Percentiles rank a stretch among this genome's conserved stretches.
Conservation (phyloP, 2,888 invertebrate genomes). For the Galeopsomyia nigrocyanea region DNA sequence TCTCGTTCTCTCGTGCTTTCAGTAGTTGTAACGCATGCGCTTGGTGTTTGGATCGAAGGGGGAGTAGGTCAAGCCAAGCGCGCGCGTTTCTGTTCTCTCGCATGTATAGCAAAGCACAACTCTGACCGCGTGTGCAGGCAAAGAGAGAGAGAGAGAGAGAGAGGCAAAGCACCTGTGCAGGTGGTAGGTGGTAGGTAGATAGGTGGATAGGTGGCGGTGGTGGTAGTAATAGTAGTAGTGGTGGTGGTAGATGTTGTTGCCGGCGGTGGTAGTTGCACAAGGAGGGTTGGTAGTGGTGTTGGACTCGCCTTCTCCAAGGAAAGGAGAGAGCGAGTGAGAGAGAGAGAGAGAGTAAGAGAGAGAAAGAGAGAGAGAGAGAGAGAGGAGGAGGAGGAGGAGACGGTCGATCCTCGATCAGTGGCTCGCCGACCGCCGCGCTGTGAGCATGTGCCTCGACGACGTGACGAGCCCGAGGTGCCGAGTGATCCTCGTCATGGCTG, state of each 20-base stretch:
- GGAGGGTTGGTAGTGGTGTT: no score
- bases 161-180: not conserved
- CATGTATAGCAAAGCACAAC: no score
- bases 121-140: slow-evolving; percentile 7
- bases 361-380: slow-evolving; percentile 18
- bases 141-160: slow-evolving; percentile 7
- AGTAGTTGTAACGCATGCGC: no score
- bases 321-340: slow-evolving; percentile 1
- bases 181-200: not conserved
- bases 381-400: slow-evolving; percentile 16
- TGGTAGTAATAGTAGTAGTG: not conserved
- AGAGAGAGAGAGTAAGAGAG: slow-evolving; percentile 3
- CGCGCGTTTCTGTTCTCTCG: no score
- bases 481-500: no score
- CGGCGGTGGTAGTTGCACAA: not conserved
- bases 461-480: no score
- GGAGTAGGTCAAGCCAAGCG: no score
- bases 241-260: not conserved
- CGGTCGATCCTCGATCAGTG: not conserved
- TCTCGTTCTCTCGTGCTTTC: not conserved
- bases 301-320: slow-evolving; percentile 12
- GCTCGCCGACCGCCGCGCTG: no score
- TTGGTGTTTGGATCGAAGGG: no score
- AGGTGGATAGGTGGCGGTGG: not conserved
- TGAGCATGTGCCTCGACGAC: no score